phyloP scores from a whole-genome alignment of 2,888 invertebrate species.

The Anthophora plumipes region DNA sequence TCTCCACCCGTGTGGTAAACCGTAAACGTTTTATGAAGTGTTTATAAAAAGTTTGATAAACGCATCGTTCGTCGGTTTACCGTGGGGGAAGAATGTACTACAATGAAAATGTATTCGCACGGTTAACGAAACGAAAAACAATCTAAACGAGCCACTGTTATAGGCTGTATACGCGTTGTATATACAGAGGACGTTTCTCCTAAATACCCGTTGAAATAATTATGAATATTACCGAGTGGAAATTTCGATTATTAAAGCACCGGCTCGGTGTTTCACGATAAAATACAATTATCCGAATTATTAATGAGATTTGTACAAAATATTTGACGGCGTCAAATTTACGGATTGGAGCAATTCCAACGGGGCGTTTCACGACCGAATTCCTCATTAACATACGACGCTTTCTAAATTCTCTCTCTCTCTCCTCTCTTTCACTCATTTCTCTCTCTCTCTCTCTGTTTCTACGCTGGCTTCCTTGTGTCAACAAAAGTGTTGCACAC shows the following conservation, averaged over 20 bases:
- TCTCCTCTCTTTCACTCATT: slow-evolving; percentile 2
- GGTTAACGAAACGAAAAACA: slow-evolving; percentile 11
- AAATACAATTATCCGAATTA: slow-evolving; percentile 21
- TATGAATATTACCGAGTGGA: slow-evolving; percentile 18
- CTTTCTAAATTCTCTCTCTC: slow-evolving; percentile 34
- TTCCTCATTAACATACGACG: slow-evolving; percentile 15
- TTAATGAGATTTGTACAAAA: slow-evolving; percentile 3
- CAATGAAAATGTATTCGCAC: slow-evolving; percentile 37
- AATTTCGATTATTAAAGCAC: slow-evolving; percentile 37
- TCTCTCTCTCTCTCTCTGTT: slow-evolving; percentile 1
- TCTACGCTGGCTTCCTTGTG: slow-evolving; percentile 54
- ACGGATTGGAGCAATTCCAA: slow-evolving; percentile 22
- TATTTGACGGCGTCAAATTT: background rate
- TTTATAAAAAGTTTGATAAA: slow-evolving; percentile 49
- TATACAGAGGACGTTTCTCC: background rate
- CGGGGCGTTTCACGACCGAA: slow-evolving; percentile 7
- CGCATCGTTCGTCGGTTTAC: background rate
- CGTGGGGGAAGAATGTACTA: slow-evolving; percentile 14
- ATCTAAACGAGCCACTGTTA: background rate
- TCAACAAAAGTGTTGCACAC: slow-evolving; percentile 25
- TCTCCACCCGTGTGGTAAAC: slow-evolving; percentile 26
- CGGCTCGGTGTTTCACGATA: slow-evolving; percentile 2
- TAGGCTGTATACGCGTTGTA: too few relatives aligned
- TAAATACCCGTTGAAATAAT: slow-evolving; percentile 14
- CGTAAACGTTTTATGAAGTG: slow-evolving; percentile 49